These are phyloP conservation scores for Hypsibius dujardini DNA, from an alignment of 1,140 invertebrate genomes.

Conservation along the genomic window DNA sequence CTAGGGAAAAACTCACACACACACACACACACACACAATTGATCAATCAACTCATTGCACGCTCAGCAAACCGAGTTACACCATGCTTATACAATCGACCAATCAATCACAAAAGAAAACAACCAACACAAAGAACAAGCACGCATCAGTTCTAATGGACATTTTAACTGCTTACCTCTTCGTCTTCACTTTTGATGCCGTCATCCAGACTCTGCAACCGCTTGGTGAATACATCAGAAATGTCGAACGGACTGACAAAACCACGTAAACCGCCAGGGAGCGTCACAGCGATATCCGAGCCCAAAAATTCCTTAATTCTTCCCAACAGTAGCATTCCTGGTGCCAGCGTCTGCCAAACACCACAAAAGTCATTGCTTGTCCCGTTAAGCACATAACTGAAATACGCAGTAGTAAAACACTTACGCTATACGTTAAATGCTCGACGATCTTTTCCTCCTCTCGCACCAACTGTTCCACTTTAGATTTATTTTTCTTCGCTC, in stretches of 20 bases:
- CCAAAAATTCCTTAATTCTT: slow-evolving; percentile 11
- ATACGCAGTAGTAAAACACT: neutral
- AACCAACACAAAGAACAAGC: too few species aligned
- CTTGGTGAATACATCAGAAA: neutral
- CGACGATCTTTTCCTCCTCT: slow-evolving; percentile 8
- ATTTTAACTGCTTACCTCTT: neutral
- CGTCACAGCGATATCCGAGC: slow-evolving; percentile 3
- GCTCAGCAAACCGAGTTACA: too few species aligned
- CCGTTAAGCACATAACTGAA: neutral
- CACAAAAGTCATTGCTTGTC: neutral
- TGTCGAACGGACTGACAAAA: slow-evolving; percentile 12
- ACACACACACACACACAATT: too few species aligned
- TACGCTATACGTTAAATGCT: slow-evolving; percentile 2
- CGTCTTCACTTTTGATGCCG: neutral
- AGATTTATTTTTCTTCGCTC: neutral
- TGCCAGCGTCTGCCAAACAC: neutral
- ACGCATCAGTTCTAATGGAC: too few species aligned
- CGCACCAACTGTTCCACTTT: neutral
- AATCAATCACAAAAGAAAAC: too few species aligned
- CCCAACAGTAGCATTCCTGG: slow-evolving; percentile 12
- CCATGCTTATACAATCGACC: too few species aligned
- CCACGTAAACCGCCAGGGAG: slow-evolving; percentile 12
- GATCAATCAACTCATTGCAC: too few species aligned
- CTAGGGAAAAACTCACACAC: too few species aligned
- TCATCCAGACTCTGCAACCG: neutral